Conservation (phyloP, 2,113 vertebrate genomes). For the Riparia riparia region DNA sequence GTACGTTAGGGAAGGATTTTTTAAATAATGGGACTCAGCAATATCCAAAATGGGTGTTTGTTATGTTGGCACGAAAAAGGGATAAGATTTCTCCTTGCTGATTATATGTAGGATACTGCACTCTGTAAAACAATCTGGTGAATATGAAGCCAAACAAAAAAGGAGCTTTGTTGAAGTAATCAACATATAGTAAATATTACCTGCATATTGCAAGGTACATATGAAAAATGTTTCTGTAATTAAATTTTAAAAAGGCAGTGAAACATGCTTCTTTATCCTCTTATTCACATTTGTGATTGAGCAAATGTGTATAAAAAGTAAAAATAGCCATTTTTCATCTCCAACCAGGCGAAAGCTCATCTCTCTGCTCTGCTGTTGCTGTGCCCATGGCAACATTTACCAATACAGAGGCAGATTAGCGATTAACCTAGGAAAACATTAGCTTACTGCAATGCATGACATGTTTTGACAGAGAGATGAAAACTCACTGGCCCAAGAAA, state of each 20-base stretch:
- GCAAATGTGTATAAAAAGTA: not conserved
- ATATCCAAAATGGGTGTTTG: not conserved
- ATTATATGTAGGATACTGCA: not conserved
- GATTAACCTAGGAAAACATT: constrained; percentile 5
- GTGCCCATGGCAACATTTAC: constrained; percentile 62
- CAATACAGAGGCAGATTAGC: not conserved
- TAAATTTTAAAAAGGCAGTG: not conserved
- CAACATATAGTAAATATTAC: constrained; percentile 16
- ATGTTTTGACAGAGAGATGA: not conserved
- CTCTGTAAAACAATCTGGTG: not conserved
- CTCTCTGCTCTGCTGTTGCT: constrained; percentile 9
- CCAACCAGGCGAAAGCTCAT: constrained; percentile 16
- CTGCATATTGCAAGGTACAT: not conserved
- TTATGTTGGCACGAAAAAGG: not conserved
- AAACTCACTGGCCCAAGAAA: not conserved
- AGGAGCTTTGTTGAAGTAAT: not conserved
- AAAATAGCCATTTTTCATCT: constrained; percentile 51
- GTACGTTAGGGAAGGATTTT: not conserved
- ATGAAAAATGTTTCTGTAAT: not conserved
- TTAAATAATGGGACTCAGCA: not conserved
- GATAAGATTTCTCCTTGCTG: not conserved
- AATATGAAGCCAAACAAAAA: not conserved
- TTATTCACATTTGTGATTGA: constrained; percentile 23
- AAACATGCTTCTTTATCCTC: constrained; percentile 9
- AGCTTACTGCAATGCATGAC: not conserved